phyloP scores from a whole-genome alignment of 2,113 vertebrate species.

The Eulemur macaco region DNA sequence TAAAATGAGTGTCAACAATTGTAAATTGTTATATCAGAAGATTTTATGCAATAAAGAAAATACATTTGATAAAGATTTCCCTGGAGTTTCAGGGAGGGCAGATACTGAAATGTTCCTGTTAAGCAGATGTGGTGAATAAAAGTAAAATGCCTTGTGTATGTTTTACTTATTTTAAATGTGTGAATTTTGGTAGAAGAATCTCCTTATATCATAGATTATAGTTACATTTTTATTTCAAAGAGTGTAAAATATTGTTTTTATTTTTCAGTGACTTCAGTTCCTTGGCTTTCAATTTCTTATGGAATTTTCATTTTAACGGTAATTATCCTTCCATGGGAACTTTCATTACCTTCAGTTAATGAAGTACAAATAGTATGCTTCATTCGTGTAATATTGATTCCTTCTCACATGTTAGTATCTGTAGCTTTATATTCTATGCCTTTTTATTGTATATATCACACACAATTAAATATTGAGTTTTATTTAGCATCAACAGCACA shows the following conservation, averaged over 20 bases:
- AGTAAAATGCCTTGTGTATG: neutral
- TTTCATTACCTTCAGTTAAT: conserved; percentile 38
- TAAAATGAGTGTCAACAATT: neutral
- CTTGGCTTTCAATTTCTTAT: neutral
- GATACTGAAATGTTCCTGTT: neutral
- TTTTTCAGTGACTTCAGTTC: neutral
- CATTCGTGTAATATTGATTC: neutral
- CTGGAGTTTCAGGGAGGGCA: neutral
- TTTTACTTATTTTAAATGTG: neutral
- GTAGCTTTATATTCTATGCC: neutral
- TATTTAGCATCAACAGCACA: neutral
- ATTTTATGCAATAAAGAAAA: neutral
- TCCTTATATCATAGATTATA: neutral
- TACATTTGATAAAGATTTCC: neutral
- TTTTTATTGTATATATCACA: neutral
- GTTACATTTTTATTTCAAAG: conserved; percentile 42
- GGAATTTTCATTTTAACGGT: neutral
- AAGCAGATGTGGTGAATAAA: neutral
- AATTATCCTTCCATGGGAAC: conserved; percentile 27
- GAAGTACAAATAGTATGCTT: neutral
- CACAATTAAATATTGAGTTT: conserved; percentile 26
- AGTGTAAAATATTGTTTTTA: neutral
- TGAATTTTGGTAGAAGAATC: neutral
- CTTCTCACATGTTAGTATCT: conserved; percentile 21
- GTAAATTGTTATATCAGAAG: neutral